A percentile compares a stretch with the other conserved stretches of the same genome.
phyloP scores from a whole-genome alignment of 1,140 invertebrate species.

The Paramacrobiotus metropolitanus region DNA sequence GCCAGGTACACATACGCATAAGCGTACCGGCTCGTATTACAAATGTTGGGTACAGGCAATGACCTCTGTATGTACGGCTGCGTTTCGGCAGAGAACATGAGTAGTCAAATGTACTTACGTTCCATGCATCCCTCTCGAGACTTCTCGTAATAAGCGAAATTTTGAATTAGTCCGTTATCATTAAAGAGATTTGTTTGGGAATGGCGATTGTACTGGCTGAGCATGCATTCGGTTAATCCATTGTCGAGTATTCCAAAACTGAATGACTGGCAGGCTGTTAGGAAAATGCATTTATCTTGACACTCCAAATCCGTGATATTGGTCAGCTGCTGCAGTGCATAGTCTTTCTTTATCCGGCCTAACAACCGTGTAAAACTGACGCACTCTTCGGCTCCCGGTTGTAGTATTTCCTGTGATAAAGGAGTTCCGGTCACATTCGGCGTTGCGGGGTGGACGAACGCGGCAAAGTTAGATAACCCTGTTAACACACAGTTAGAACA shows the following conservation, averaged over 20 bases:
- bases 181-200: not conserved
- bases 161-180: conserved; percentile 3
- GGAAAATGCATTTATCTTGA: not conserved
- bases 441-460: not conserved
- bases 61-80: too few relatives aligned
- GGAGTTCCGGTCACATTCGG: not conserved
- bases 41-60: too few relatives aligned
- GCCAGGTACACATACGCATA: too few relatives aligned
- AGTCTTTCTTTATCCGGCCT: not conserved
- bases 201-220: not conserved
- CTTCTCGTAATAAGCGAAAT: not conserved
- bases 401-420: not conserved
- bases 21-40: too few relatives aligned
- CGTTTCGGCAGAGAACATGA: too few relatives aligned
- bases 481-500: too few relatives aligned
- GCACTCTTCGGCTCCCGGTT: not conserved
- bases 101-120: not conserved
- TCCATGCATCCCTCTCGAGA: conserved; percentile 2
- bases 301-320: not conserved
- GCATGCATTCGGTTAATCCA: not conserved
- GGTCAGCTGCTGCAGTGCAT: not conserved
- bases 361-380: not conserved
- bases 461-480: too few relatives aligned
- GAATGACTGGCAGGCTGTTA: not conserved
- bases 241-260: not conserved